These are phyloP conservation scores for Ceyx margarethae DNA, from an alignment of 2,113 vertebrate genomes.

Conservation along the genomic window DNA sequence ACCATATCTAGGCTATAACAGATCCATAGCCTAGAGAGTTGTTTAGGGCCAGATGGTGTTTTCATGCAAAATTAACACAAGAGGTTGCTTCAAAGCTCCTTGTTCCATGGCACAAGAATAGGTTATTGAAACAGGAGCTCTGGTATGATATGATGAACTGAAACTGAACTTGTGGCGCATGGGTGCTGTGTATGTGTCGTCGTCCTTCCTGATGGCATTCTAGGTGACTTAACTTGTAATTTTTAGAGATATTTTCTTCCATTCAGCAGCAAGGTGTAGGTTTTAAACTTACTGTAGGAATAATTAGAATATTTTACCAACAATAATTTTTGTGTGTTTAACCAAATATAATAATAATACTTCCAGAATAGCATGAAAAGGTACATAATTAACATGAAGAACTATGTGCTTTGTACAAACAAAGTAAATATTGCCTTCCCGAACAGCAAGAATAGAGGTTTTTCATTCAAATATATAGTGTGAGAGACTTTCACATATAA, in stretches of 20 bases:
- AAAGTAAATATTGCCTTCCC: background rate
- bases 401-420: background rate
- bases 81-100: constrained; percentile 51
- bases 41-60: constrained; percentile 74
- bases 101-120: constrained; percentile 39
- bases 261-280: background rate
- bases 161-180: background rate
- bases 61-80: constrained; percentile 72
- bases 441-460: background rate
- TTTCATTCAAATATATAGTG: background rate
- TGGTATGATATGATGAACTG: constrained; percentile 15
- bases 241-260: background rate
- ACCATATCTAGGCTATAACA: constrained; percentile 68
- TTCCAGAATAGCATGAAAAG: background rate
- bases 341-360: background rate
- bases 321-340: background rate
- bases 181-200: background rate
- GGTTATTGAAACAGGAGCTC: background rate
- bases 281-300: background rate
- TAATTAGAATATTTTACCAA: background rate
- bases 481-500: background rate
- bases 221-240: background rate
- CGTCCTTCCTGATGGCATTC: background rate
- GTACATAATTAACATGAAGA: background rate
- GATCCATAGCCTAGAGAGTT: constrained; percentile 68